phyloP scores from a whole-genome alignment of 2,113 vertebrate species.

The Pedetes capensis region DNA sequence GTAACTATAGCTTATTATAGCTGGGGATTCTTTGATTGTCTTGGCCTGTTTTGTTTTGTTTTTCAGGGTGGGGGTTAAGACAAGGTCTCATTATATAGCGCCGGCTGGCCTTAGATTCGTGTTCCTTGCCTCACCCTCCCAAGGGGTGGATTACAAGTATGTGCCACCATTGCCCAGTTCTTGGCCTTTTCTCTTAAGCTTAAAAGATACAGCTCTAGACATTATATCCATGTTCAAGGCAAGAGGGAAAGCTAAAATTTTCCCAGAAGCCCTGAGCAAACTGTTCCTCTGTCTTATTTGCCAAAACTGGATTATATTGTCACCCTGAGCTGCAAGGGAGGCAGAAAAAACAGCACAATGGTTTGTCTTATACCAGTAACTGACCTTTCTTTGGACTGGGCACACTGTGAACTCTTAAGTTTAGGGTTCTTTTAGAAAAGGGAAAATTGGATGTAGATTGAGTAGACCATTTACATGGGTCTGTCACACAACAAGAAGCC shows the following conservation, averaged over 20 bases:
- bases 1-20: background rate
- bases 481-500: background rate
- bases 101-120: too few relatives aligned
- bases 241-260: background rate
- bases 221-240: background rate
- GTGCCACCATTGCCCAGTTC: too few relatives aligned
- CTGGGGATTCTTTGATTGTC: background rate
- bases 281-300: background rate
- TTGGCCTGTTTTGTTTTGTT: background rate
- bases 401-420: background rate
- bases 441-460: background rate
- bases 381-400: background rate
- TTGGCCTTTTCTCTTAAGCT: background rate
- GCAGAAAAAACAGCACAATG: background rate
- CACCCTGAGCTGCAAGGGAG: background rate
- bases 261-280: background rate
- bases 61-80: too few relatives aligned
- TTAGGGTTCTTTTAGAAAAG: background rate
- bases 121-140: too few relatives aligned
- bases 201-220: background rate
- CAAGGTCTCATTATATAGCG: too few relatives aligned
- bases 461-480: background rate
- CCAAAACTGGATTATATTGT: background rate
- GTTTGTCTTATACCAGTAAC: background rate
- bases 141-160: too few relatives aligned